Evolutionary conservation across 2,888 invertebrate species (phyloP).

Genomic region (Ceramica pisi): DNA sequence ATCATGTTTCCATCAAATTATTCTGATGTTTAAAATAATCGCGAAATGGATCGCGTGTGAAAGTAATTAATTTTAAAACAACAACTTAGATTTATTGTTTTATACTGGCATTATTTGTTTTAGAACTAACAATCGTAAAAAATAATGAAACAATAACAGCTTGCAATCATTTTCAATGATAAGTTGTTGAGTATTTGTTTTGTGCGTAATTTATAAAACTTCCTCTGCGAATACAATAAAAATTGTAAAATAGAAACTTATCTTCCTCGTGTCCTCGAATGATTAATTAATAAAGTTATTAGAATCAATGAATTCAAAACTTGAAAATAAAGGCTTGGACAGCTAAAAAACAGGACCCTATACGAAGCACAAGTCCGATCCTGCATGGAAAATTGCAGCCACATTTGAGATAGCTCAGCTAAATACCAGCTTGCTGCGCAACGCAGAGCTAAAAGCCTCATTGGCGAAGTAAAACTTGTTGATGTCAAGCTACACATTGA

Average conservation of each 20-base stretch:
- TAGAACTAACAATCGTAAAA: constrained; percentile 14
- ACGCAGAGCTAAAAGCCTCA: too few relatives aligned
- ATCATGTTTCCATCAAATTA: constrained; percentile 26
- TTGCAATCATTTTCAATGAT: constrained; percentile 2
- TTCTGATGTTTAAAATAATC: constrained; percentile 34
- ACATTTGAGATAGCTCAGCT: too few relatives aligned
- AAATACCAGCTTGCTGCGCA: too few relatives aligned
- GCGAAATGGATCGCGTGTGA: constrained; percentile 49
- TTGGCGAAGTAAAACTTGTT: too few relatives aligned
- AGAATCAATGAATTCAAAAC: too few relatives aligned
- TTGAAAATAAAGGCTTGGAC: too few relatives aligned
- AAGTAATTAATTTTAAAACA: constrained; percentile 28
- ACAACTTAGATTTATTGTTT: constrained; percentile 6
- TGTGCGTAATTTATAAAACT: constrained; percentile 1
- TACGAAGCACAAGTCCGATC: too few relatives aligned
- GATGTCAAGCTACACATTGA: too few relatives aligned
- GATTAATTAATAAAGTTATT: too few relatives aligned
- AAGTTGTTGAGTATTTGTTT: neutral
- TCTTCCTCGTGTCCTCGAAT: too few relatives aligned
- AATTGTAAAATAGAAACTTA: neutral
- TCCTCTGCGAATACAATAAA: neutral
- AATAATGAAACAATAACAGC: constrained; percentile 1
- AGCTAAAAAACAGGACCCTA: too few relatives aligned
- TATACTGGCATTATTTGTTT: constrained; percentile 28
- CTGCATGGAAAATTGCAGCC: too few relatives aligned